phyloP scores from a whole-genome alignment of 2,888 invertebrate species.

The Apamea monoglypha region DNA sequence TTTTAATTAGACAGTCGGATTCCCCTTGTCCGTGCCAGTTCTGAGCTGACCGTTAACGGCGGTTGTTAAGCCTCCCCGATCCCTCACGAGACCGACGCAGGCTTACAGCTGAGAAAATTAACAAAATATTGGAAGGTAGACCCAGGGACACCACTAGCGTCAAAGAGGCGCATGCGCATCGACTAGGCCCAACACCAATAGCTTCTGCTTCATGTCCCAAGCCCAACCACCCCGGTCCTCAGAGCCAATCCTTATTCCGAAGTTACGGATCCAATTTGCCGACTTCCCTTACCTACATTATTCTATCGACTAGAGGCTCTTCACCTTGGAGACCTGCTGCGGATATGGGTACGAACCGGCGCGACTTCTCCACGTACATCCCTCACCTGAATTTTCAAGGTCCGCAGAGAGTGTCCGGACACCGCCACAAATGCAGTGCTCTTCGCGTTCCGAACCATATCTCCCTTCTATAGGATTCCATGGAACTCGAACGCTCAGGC shows the following conservation, averaged over 20 bases:
- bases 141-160: conserved; percentile 66
- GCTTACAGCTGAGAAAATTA: conserved; percentile 70
- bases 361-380: conserved; percentile 78
- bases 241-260: conserved; percentile 94
- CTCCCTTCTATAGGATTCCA: conserved; percentile 88
- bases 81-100: conserved; percentile 67
- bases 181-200: not conserved
- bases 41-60: conserved; percentile 89
- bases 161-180: conserved; percentile 33
- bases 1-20: conserved; percentile 93
- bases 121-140: conserved; percentile 71
- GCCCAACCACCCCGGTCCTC: conserved; percentile 64
- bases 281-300: conserved; percentile 93
- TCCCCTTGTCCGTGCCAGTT: conserved; percentile 92
- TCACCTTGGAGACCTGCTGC: conserved; percentile 93
- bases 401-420: conserved; percentile 79
- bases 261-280: conserved; percentile 92
- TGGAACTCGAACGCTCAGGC: conserved; percentile 84
- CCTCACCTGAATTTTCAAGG: conserved; percentile 81
- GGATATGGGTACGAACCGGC: conserved; percentile 92
- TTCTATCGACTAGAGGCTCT: conserved; percentile 80
- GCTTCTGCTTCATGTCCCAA: conserved; percentile 25
- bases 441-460: conserved; percentile 86
- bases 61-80: conserved; percentile 62
- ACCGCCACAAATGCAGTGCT: conserved; percentile 74